Conservation (phyloP, 1,140 invertebrate genomes). For the Hylaeus volcanicus region DNA sequence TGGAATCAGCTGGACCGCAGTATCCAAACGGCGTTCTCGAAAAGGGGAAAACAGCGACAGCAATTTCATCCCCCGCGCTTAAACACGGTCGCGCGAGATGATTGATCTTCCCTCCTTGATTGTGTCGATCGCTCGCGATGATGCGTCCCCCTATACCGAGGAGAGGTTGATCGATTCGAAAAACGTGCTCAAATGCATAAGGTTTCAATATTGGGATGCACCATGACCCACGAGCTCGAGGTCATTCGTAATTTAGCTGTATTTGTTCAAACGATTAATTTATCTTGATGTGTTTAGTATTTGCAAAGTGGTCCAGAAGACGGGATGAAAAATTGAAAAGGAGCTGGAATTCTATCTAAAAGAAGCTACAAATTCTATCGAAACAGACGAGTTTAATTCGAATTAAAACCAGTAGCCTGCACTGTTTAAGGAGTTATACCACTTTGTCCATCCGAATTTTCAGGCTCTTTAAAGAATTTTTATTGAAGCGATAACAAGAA, state of each 20-base stretch:
- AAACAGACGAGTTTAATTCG: too few relatives aligned
- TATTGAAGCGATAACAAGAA: too few relatives aligned
- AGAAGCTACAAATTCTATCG: too few relatives aligned
- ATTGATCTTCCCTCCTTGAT: slow-evolving; percentile 29
- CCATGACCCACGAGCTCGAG: background rate
- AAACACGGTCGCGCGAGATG: slow-evolving; percentile 40
- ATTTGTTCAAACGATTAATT: too few relatives aligned
- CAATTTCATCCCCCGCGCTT: slow-evolving; percentile 27
- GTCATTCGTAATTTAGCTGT: background rate
- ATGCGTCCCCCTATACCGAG: slow-evolving; percentile 6
- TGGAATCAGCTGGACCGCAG: slow-evolving; percentile 33
- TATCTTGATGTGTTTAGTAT: too few relatives aligned
- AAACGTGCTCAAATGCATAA: background rate
- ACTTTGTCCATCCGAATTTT: too few relatives aligned
- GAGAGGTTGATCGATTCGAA: slow-evolving; percentile 46
- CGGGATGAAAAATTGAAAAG: too few relatives aligned
- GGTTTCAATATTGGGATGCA: background rate
- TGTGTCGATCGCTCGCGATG: slow-evolving; percentile 33
- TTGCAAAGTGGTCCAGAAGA: too few relatives aligned
- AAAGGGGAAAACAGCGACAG: background rate
- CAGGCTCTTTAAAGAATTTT: too few relatives aligned
- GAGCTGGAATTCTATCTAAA: too few relatives aligned
- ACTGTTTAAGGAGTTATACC: too few relatives aligned
- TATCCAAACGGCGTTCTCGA: background rate
- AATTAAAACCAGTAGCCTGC: too few relatives aligned